Conservation (phyloP, 1,140 invertebrate genomes). For the Caenorhabditis elegans region WBcel235 BX284602.5:9150001-9150500, state of each 20-base stretch:
- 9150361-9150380: no score
- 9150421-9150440: no score
- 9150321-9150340: no score
- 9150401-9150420: no score
- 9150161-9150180: constrained; percentile 45
- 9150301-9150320: no score
- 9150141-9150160: background rate
- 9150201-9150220: constrained; percentile 66
- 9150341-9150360: no score
- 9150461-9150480: no score
- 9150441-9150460: no score
- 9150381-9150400: no score
- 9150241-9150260: constrained; percentile 69
- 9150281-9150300: background rate
- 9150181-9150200: constrained; percentile 68
- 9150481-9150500: no score
- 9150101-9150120: constrained; percentile 67
- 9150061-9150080: background rate
- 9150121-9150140: constrained; percentile 63
- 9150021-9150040: background rate
- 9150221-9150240: constrained; percentile 67
- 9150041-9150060: background rate
- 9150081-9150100: constrained; percentile 57
- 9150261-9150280: constrained; percentile 44
- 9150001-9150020: background rate